phyloP scores from a whole-genome alignment of 2,888 invertebrate genomes.

The Dynastes maya region DNA sequence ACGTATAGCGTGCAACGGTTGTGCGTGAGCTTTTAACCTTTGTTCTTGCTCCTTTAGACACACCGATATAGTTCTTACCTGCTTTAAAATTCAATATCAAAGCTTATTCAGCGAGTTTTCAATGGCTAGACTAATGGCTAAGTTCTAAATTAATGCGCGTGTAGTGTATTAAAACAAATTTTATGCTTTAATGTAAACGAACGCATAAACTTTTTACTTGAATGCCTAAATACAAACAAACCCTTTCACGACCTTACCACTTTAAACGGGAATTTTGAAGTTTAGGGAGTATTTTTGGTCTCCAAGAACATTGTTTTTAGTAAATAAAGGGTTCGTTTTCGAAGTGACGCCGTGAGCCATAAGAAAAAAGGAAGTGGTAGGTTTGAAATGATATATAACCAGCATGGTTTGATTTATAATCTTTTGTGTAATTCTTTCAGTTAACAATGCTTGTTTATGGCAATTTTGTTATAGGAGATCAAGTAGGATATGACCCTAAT shows the following conservation, averaged over 20 bases:
- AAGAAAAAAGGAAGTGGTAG: too few species aligned
- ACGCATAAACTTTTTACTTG: slow-evolving; percentile 20
- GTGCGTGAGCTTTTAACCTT: slow-evolving; percentile 47
- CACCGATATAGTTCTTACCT: slow-evolving; percentile 23
- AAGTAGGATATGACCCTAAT: too few species aligned
- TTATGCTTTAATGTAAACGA: slow-evolving; percentile 9
- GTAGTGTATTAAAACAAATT: slow-evolving; percentile 21
- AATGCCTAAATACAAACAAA: slow-evolving; percentile 31
- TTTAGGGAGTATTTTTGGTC: neutral
- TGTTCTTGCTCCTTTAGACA: slow-evolving; percentile 13
- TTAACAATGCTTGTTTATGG: too few species aligned
- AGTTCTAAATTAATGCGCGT: slow-evolving; percentile 16
- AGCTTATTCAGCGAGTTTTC: slow-evolving; percentile 31
- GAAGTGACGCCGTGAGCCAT: too few species aligned
- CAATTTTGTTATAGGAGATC: too few species aligned
- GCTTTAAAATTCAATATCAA: slow-evolving; percentile 34
- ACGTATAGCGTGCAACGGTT: slow-evolving; percentile 27
- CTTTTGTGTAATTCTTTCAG: too few species aligned
- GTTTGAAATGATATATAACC: too few species aligned
- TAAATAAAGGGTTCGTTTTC: neutral
- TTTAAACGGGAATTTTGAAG: neutral
- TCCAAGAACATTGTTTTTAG: neutral
- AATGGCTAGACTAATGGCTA: slow-evolving; percentile 17
- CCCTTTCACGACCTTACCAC: neutral
- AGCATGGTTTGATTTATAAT: too few species aligned